phyloP scores from a whole-genome alignment of 2,888 invertebrate species.

The Strigamia transsilvanica region DNA sequence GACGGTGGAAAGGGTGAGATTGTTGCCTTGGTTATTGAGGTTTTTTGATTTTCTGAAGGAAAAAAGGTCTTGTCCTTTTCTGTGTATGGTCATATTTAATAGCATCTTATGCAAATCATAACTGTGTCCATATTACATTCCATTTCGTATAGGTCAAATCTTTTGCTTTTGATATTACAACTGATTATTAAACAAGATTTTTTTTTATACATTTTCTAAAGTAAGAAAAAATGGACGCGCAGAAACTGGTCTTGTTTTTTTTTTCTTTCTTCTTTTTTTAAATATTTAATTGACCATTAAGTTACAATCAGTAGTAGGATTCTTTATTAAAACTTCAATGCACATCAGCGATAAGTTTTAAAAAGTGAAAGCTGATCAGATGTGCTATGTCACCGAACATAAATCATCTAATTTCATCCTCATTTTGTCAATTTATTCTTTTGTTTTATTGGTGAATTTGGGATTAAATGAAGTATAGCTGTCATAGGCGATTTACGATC shows the following conservation, averaged over 20 bases:
- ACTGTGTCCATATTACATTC: constrained; percentile 30
- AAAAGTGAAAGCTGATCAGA: too few species aligned
- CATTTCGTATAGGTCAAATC: constrained; percentile 10
- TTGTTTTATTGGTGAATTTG: too few species aligned
- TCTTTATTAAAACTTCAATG: too few species aligned
- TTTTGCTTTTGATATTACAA: background rate
- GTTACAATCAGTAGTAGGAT: background rate
- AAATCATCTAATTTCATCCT: too few species aligned
- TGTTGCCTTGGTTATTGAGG: constrained; percentile 14
- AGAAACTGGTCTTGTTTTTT: constrained; percentile 7
- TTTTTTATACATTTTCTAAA: background rate
- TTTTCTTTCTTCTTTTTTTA: background rate
- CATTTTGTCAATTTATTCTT: too few species aligned
- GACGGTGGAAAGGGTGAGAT: background rate
- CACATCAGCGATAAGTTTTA: too few species aligned
- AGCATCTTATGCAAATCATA: constrained; percentile 34
- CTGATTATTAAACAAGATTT: constrained; percentile 21
- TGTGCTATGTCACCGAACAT: too few species aligned
- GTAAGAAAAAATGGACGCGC: background rate
- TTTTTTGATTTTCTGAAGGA: background rate
- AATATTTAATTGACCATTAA: constrained; percentile 6
- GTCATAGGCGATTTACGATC: too few species aligned
- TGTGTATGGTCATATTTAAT: constrained; percentile 1
- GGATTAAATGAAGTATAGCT: too few species aligned
- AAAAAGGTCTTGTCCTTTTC: constrained; percentile 27